Base-by-base conservation (phyloP, 1,140 invertebrate genomes). In the Hydropsyche tenuis region DNA sequence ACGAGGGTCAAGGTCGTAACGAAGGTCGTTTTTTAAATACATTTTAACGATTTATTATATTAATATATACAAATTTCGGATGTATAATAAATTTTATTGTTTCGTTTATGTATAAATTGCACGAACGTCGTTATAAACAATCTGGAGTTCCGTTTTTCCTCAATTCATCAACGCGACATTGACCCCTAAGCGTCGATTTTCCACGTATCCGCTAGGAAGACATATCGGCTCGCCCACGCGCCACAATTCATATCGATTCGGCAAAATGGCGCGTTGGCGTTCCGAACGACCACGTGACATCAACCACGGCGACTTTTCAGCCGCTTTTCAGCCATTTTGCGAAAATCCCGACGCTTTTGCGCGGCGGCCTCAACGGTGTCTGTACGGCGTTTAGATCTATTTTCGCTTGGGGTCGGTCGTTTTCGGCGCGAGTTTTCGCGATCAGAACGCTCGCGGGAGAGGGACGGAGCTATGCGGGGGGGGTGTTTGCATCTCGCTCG, bases 371-470 rank as follows among this genome's bases (percentile, higher is more conserved):
- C 30, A 9, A 4, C 3, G 30, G 30, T 37, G 30, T 37, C 9
- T 3, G 30, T 37, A 9, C 9, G 30, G 9, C 30, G 30, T 37
- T 60, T 23, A 25, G 22, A 1, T 12, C 22, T 18, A 22, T 60
- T 60, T 60, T 60, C 22, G 56, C 56, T 14, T 9, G 23, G n/a
- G 0, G 14, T 60, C 12, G 23, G 30, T 37, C 22, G 23, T 25
- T 60, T 60, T 60, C 22, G 22, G 56, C 56, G 56, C 56, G 56
- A 60, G 56, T 60, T 60, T 60, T 60, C 63, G 30, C 63, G 63
- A 5, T 42, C 30, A 12, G 18, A 3, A 37, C 9, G 6, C 63
- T 7, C 5, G 62, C 56, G 18, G 7, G 65, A 68, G 22, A 68
- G 65, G 45, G 65, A 68, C 65, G n/a, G 3, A 6, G 43, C 45